Evolutionary conservation across 2,113 vertebrate species (phyloP).

Genomic region (Drymodes brunneopygia): DNA sequence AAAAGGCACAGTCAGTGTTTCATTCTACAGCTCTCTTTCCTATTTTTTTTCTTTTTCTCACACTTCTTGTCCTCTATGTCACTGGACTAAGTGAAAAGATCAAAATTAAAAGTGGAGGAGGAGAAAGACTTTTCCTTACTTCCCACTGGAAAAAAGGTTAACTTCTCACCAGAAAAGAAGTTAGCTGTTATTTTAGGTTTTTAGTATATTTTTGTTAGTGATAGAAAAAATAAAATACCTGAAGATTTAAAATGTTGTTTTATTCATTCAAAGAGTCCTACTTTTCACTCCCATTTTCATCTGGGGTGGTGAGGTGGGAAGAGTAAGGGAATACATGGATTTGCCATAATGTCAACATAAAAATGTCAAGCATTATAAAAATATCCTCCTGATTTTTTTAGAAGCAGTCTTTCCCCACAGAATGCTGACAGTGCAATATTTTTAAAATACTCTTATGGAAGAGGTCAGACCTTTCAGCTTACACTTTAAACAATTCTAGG

Average conservation of each 20-base stretch:
- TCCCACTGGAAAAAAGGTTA: background rate
- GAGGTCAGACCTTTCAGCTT: background rate
- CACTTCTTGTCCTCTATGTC: background rate
- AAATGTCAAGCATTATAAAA: background rate
- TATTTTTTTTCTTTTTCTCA: background rate
- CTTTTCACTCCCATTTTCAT: background rate
- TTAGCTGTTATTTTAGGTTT: background rate
- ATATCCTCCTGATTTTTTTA: background rate
- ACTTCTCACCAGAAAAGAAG: background rate
- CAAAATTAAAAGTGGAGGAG: background rate
- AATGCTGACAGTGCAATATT: background rate
- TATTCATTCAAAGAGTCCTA: background rate
- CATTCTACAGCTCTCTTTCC: background rate
- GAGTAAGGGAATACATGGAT: background rate
- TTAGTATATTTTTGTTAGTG: background rate
- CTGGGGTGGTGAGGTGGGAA: background rate
- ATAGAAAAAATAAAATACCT: background rate
- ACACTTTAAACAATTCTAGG: background rate
- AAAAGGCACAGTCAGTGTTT: background rate
- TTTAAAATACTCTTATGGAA: background rate
- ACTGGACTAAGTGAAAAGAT: background rate
- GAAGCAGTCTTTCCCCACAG: background rate
- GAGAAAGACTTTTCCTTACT: background rate
- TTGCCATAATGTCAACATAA: background rate
- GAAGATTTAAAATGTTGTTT: background rate